Evolutionary conservation across 2,888 invertebrate genomes (phyloP).

Genomic region (Stenoptilia bipunctidactyla): DNA sequence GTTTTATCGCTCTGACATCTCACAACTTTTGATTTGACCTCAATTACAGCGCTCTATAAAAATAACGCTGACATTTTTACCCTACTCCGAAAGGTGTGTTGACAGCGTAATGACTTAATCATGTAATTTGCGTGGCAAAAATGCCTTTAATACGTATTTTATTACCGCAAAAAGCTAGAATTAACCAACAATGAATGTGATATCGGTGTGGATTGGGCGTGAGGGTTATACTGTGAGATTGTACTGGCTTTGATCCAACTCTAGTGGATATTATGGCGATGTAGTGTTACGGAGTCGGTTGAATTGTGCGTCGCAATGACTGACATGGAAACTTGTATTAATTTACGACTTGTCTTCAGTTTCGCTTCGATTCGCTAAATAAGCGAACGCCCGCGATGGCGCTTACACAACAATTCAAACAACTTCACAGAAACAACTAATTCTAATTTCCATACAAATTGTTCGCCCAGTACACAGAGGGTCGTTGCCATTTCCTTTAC

Average conservation of each 20-base stretch:
- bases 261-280: neutral
- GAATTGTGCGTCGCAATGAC: neutral
- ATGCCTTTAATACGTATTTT: slow-evolving; percentile 25
- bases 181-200: slow-evolving; percentile 7
- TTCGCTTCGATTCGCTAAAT: neutral
- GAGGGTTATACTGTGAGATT: neutral
- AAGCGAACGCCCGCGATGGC: neutral
- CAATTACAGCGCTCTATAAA: slow-evolving; percentile 30
- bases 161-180: slow-evolving; percentile 27
- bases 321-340: neutral
- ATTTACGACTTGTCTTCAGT: neutral
- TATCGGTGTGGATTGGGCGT: neutral
- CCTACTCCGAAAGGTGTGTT: slow-evolving; percentile 8
- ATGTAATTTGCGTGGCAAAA: slow-evolving; percentile 28
- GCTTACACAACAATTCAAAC: neutral
- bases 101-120: slow-evolving; percentile 34
- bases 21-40: slow-evolving; percentile 23
- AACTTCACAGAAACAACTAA: neutral
- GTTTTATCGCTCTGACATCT: neutral
- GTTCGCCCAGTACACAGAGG: neutral
- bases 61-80: slow-evolving; percentile 25
- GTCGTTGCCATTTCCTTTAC: neutral
- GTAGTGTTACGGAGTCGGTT: neutral
- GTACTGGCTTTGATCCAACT: neutral
- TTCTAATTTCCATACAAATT: neutral